These are phyloP conservation scores for Nothoprocta perdicaria DNA, from an alignment of 2,113 vertebrate species.

Conservation along the genomic window DNA sequence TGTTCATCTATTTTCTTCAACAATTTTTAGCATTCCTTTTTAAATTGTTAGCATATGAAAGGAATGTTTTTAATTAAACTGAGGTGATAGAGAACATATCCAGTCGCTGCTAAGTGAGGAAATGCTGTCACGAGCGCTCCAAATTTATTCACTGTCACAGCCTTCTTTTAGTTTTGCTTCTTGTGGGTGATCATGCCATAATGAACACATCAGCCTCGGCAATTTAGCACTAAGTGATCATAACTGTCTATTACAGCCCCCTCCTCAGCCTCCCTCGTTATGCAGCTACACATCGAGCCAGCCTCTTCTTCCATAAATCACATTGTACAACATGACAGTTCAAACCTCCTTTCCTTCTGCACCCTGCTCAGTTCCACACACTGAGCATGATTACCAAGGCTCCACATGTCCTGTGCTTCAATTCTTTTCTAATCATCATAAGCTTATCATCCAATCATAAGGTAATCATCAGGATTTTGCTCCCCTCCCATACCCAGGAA, in stretches of 20 bases:
- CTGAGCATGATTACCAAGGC: fast-evolving
- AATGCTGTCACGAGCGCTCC: not conserved
- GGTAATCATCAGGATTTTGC: not conserved
- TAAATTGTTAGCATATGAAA: not conserved
- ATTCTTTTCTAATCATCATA: not conserved
- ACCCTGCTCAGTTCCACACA: not conserved
- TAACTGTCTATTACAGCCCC: not conserved
- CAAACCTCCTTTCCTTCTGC: not conserved
- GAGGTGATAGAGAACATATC: not conserved
- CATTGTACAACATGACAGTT: not conserved
- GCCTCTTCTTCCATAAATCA: not conserved
- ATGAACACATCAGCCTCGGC: not conserved
- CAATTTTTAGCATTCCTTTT: not conserved
- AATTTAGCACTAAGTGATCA: not conserved
- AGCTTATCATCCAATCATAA: not conserved
- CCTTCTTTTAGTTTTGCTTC: not conserved
- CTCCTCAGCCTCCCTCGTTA: not conserved
- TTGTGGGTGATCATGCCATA: not conserved
- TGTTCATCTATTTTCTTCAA: not conserved
- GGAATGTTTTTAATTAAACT: not conserved
- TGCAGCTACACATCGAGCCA: not conserved
- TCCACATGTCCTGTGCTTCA: not conserved
- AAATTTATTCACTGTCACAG: not conserved
- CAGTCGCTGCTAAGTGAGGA: not conserved
- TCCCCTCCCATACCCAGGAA: not conserved